Conservation (phyloP, 1,140 invertebrate genomes). For the Nilaparvata lugens region DNA sequence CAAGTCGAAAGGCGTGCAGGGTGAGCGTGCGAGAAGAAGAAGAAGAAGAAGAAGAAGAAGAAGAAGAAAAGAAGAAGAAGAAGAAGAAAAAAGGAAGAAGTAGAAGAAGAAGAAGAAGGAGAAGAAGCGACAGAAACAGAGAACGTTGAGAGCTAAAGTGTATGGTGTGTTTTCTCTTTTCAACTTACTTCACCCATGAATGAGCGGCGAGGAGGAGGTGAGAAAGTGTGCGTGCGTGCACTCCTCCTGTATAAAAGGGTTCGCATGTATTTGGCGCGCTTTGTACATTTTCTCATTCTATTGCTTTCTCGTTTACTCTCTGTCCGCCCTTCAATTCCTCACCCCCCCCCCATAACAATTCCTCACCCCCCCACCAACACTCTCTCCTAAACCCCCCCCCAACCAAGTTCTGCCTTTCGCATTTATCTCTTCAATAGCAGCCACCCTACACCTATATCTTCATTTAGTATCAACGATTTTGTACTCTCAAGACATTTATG, state of each 20-base stretch:
- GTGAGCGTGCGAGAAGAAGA: neutral
- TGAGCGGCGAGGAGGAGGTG: no score
- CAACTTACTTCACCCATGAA: no score
- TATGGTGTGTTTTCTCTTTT: no score
- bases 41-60: neutral
- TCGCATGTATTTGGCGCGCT: no score
- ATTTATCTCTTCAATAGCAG: slow-evolving; percentile 2
- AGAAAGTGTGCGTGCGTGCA: no score
- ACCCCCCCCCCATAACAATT: neutral
- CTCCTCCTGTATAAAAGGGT: no score
- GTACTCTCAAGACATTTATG: neutral
- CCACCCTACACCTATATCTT: neutral
- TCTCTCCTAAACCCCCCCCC: no score
- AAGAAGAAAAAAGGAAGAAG: no score
- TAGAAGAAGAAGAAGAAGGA: neutral
- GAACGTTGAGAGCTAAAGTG: no score
- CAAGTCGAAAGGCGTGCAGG: neutral
- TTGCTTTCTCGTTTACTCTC: neutral
- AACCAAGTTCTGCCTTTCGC: neutral
- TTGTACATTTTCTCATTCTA: no score
- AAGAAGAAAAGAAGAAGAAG: neutral
- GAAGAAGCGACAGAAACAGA: no score
- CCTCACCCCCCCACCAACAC: neutral
- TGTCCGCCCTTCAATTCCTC: neutral
- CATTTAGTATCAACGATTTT: slow-evolving; percentile 3